Conservation (phyloP, 2,888 invertebrate genomes). For the Spodoptera exigua region DNA sequence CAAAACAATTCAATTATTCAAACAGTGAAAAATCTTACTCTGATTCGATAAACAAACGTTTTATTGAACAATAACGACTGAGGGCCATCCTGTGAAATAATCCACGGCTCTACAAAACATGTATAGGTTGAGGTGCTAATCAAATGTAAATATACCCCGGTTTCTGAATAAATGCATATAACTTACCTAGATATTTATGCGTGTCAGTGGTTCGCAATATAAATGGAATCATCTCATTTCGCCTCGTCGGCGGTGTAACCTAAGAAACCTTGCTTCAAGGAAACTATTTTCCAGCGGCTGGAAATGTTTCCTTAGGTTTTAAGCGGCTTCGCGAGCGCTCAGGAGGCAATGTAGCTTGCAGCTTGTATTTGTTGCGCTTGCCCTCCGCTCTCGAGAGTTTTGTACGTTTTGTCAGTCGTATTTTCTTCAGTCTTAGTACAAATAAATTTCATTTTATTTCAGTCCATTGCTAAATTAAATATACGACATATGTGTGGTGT, state of each 20-base stretch:
- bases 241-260: constrained; percentile 29
- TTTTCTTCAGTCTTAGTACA: constrained; percentile 10
- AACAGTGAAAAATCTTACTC: no score
- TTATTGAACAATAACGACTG: constrained; percentile 3
- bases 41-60: neutral
- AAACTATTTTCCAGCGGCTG: constrained; percentile 48
- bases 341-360: constrained; percentile 28
- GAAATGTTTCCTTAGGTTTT: constrained; percentile 40
- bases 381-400: constrained; percentile 23
- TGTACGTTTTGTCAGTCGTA: constrained; percentile 20
- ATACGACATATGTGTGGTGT: no score
- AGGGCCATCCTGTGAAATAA: constrained; percentile 1
- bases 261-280: constrained; percentile 31
- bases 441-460: constrained; percentile 22
- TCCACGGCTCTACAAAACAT: neutral
- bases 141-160: constrained; percentile 43
- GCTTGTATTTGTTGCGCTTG: constrained; percentile 45
- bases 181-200: constrained; percentile 31
- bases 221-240: constrained; percentile 48
- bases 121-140: constrained; percentile 32
- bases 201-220: constrained; percentile 31
- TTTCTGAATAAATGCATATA: constrained; percentile 40
- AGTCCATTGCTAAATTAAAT: neutral
- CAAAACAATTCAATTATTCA: no score
- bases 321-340: constrained; percentile 47